phyloP scores from a whole-genome alignment of 2,113 vertebrate species.

The Zosterops japonicus region DNA sequence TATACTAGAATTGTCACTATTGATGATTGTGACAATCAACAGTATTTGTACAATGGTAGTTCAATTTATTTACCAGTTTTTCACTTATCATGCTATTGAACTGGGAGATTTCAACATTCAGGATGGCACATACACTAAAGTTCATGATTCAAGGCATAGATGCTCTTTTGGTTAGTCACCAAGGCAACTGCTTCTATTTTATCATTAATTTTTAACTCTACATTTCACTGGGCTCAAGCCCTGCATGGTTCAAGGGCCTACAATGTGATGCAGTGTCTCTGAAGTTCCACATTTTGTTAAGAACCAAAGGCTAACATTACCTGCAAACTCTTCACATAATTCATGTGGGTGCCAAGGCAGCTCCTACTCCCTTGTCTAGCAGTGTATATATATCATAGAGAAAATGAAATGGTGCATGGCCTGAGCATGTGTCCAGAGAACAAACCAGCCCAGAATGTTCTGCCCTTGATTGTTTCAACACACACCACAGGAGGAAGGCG shows the following conservation, averaged over 20 bases:
- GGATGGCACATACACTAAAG: not conserved
- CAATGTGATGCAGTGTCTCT: not conserved
- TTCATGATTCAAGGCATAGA: not conserved
- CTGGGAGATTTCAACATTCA: not conserved
- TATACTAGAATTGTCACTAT: not conserved
- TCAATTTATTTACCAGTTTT: not conserved
- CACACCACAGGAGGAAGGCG: not conserved
- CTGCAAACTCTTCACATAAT: not conserved
- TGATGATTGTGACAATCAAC: not conserved
- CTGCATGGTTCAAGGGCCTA: not conserved
- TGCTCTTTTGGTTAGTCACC: not conserved
- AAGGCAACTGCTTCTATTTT: not conserved
- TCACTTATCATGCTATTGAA: not conserved
- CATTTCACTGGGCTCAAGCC: not conserved
- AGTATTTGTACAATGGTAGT: not conserved
- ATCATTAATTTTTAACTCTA: not conserved
- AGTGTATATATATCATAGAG: not conserved
- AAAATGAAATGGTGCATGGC: not conserved
- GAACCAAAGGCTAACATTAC: not conserved
- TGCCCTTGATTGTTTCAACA: not conserved
- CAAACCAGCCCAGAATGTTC: not conserved
- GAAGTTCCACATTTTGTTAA: not conserved
- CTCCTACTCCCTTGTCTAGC: not conserved
- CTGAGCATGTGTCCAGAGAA: not conserved
- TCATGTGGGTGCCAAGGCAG: not conserved